Evolutionary conservation across 2,797 vertebrate genomes (phyloP).

Genomic region (Propithecus perrieri): DNA sequence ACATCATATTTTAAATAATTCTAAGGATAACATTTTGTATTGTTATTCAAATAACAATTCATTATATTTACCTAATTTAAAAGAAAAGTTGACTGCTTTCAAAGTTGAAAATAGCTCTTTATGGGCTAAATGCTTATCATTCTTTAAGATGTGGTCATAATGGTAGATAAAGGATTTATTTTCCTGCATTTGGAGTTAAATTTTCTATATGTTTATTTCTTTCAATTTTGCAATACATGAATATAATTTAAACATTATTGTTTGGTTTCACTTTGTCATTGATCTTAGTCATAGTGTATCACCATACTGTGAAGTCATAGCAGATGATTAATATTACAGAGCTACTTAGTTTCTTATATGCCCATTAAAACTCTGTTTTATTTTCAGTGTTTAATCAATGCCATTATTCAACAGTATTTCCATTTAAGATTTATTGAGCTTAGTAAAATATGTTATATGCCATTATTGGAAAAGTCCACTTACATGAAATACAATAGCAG

Average conservation of each 20-base stretch:
- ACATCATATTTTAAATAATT: background rate
- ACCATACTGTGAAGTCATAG: background rate
- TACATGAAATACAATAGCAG: slow-evolving; percentile 9
- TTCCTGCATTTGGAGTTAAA: background rate
- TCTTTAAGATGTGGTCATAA: background rate
- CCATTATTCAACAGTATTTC: background rate
- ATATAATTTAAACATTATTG: background rate
- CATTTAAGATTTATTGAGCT: background rate
- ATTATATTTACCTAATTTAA: background rate
- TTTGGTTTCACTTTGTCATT: background rate
- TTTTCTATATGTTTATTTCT: background rate
- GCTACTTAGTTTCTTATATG: background rate
- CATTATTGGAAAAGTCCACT: background rate
- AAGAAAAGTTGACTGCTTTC: background rate
- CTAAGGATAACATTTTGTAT: background rate
- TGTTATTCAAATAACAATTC: background rate
- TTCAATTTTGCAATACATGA: background rate
- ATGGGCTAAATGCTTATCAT: background rate
- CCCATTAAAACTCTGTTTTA: background rate
- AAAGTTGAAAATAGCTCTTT: background rate
- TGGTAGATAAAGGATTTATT: background rate
- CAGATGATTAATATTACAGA: background rate
- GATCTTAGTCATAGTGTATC: background rate
- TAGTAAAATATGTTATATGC: slow-evolving; percentile 1
- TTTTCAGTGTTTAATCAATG: background rate